Evolutionary conservation across 2,888 invertebrate species (phyloP).

Genomic region (Sympetrum striolatum): DNA sequence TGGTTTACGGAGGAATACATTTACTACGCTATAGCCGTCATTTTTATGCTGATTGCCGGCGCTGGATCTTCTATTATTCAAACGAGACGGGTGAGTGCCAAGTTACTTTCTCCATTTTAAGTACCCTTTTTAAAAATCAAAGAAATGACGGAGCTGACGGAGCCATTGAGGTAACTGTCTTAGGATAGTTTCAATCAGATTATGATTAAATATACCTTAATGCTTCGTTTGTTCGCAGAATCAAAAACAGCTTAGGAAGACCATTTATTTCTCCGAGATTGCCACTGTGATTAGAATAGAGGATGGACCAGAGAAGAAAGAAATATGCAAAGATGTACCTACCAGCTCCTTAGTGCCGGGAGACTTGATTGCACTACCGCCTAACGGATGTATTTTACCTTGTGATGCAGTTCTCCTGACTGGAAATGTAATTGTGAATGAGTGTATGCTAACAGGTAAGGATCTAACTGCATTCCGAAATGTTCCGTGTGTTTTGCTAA

Average conservation of each 20-base stretch:
- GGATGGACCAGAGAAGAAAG: conserved; percentile 54
- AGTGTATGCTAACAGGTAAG: conserved; percentile 91
- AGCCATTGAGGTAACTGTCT: neutral
- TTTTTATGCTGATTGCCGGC: conserved; percentile 83
- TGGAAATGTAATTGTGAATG: conserved; percentile 91
- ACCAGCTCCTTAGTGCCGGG: conserved; percentile 86
- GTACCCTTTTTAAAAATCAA: neutral
- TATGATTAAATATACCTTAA: neutral
- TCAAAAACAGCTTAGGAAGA: conserved; percentile 85
- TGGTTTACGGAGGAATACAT: conserved; percentile 92
- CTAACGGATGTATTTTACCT: conserved; percentile 84
- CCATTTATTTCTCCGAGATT: conserved; percentile 81
- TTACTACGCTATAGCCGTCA: conserved; percentile 87
- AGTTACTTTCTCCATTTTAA: neutral
- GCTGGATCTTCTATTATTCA: conserved; percentile 82
- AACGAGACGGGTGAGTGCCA: conserved; percentile 74
- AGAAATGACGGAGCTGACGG: neutral
- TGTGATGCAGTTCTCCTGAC: conserved; percentile 89
- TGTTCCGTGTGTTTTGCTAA: neutral
- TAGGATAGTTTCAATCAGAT: neutral
- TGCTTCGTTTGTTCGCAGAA: conserved; percentile 66
- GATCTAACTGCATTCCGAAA: neutral
- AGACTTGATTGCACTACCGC: conserved; percentile 85
- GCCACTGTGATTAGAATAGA: conserved; percentile 70
- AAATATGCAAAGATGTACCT: conserved; percentile 64